These are phyloP conservation scores for Aythya baeri DNA, from an alignment of 2,113 vertebrate species.

Conservation along the genomic window DNA sequence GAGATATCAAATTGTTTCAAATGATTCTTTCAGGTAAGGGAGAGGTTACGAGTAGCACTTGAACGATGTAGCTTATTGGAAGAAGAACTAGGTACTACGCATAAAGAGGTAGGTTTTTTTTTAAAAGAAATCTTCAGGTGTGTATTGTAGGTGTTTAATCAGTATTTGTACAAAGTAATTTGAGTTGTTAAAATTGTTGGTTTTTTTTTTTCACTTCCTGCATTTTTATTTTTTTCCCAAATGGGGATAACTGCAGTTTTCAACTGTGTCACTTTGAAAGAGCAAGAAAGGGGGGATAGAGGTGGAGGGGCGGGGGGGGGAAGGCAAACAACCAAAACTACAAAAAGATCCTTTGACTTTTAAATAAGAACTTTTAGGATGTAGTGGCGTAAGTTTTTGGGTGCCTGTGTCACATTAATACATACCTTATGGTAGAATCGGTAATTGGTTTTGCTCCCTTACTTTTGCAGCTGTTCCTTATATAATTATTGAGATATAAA, in stretches of 20 bases:
- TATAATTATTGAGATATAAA: not conserved
- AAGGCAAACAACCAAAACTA: not conserved
- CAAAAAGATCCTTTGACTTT: not conserved
- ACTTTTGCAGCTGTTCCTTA: conserved; percentile 12
- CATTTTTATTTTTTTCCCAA: not conserved
- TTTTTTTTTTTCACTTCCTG: not conserved
- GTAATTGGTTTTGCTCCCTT: conserved; percentile 10
- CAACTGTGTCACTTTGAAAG: not conserved
- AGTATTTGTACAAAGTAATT: not conserved
- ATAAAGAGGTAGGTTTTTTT: conserved; percentile 89
- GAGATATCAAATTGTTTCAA: not conserved
- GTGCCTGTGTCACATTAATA: not conserved
- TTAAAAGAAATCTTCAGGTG: not conserved
- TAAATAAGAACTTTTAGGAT: not conserved
- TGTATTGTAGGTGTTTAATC: not conserved
- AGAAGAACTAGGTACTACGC: conserved; percentile 90
- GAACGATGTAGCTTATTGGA: conserved; percentile 94
- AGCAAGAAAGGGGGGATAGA: not conserved
- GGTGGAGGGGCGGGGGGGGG: not conserved
- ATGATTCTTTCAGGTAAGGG: conserved; percentile 86
- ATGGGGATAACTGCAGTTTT: not conserved
- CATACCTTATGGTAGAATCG: not conserved
- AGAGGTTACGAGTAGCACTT: conserved; percentile 92
- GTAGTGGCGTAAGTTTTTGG: not conserved
- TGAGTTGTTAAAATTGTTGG: not conserved